Percentiles rank a stretch among this genome's conserved stretches.
phyloP scores from a whole-genome alignment of 2,888 invertebrate species.

The Himalopsyche kuldschensis region DNA sequence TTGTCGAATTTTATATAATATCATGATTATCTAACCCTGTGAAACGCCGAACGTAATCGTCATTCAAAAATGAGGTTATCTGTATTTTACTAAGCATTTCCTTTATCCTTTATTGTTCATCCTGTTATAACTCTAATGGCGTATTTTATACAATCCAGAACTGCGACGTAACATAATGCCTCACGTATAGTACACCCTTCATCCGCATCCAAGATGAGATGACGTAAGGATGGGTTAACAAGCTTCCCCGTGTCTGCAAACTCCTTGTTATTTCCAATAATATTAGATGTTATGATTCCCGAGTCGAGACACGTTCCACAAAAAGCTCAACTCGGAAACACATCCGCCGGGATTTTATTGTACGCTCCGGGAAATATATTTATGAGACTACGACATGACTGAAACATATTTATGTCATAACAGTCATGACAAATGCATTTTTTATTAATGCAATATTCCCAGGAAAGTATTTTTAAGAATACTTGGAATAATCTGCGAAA shows the following conservation, averaged over 20 bases:
- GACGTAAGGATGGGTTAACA: not conserved
- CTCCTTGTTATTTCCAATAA: not conserved
- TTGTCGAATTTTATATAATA: too few relatives aligned
- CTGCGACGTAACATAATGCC: not conserved
- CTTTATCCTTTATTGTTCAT: not conserved
- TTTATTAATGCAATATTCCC: too few relatives aligned
- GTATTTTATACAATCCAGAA: not conserved
- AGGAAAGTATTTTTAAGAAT: too few relatives aligned
- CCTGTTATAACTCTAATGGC: not conserved
- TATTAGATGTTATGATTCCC: not conserved
- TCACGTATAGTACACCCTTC: not conserved
- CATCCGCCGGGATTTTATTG: not conserved
- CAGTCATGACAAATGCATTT: too few relatives aligned
- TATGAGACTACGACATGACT: not conserved
- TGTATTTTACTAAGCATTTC: not conserved
- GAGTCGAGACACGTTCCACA: not conserved
- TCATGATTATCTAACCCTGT: too few relatives aligned
- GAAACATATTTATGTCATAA: too few relatives aligned
- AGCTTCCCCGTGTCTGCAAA: not conserved
- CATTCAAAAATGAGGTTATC: too few relatives aligned
- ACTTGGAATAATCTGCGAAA: too few relatives aligned
- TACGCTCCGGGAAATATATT: not conserved
- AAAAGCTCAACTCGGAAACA: not conserved
- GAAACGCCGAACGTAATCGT: too few relatives aligned
- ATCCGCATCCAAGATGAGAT: not conserved